Conservation (phyloP, 1,140 invertebrate genomes). For the Proales similis region DNA sequence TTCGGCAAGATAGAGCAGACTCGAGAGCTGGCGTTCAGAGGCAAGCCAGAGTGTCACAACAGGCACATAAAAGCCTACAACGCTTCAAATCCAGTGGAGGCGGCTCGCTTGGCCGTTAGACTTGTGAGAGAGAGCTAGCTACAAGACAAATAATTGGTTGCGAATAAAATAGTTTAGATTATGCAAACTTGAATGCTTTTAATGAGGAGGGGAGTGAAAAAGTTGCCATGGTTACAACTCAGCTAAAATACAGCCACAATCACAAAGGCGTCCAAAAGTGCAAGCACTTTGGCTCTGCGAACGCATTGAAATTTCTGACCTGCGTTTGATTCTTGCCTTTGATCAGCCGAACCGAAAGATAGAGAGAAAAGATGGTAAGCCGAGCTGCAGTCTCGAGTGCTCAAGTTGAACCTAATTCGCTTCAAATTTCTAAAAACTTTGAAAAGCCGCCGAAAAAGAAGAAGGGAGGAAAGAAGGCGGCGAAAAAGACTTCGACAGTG, state of each 20-base stretch:
- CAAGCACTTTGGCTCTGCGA: too few relatives aligned
- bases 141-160: too few relatives aligned
- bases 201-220: too few relatives aligned
- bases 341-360: neutral
- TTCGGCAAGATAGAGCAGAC: neutral
- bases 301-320: neutral
- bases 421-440: neutral
- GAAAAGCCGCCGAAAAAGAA: slow-evolving; percentile 55
- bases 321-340: neutral
- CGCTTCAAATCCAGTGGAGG: neutral
- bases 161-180: too few relatives aligned
- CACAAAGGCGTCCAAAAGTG: too few relatives aligned
- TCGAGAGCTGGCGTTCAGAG: neutral
- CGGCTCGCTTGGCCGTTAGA: too few relatives aligned
- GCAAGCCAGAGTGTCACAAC: neutral
- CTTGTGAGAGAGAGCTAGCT: too few relatives aligned
- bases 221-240: too few relatives aligned
- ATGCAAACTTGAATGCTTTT: too few relatives aligned
- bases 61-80: neutral
- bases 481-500: slow-evolving; percentile 53
- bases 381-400: neutral
- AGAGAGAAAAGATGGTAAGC: slow-evolving; percentile 13
- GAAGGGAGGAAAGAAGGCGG: slow-evolving; percentile 47
- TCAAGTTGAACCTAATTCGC: neutral
- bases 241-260: too few relatives aligned